Percentiles rank a stretch among this genome's conserved stretches.
phyloP scores from a whole-genome alignment of 2,797 vertebrate genomes.

The Setipinna tenuifilis region DNA sequence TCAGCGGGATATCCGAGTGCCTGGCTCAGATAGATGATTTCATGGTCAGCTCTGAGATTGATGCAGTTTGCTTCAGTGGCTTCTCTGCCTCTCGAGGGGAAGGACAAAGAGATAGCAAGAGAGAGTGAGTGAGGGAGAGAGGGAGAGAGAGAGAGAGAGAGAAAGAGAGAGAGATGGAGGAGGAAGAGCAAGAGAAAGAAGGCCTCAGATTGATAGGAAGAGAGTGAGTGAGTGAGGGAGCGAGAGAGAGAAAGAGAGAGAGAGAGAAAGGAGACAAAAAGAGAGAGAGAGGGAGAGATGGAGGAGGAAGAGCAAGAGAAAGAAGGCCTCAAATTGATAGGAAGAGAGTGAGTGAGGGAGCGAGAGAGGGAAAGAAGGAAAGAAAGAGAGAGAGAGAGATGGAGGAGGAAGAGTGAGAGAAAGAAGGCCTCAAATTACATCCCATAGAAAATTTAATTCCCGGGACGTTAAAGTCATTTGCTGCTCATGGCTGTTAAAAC shows the following conservation, averaged over 20 bases:
- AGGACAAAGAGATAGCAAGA: constrained; percentile 32
- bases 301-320: neutral
- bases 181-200: neutral
- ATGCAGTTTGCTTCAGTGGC: constrained; percentile 45
- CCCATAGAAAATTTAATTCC: constrained; percentile 44
- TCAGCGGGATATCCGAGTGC: constrained; percentile 42
- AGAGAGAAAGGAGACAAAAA: neutral
- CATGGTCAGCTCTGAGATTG: constrained; percentile 44
- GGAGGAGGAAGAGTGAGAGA: neutral
- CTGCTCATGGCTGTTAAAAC: constrained; percentile 37
- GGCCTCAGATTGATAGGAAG: constrained; percentile 51
- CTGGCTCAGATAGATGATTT: constrained; percentile 43
- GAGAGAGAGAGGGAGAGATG: neutral
- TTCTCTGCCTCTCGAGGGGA: constrained; percentile 43
- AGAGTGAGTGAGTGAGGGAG: neutral
- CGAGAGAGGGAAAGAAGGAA: constrained; percentile 20
- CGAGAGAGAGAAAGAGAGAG: constrained; percentile 8
- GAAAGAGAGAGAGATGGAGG: neutral
- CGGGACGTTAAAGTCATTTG: constrained; percentile 30
- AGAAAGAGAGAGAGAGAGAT: neutral
- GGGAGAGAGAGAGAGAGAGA: constrained; percentile 19
- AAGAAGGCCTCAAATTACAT: constrained; percentile 48
- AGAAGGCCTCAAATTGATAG: too few relatives aligned
- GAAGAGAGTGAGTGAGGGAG: too few relatives aligned
- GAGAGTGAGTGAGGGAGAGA: neutral